These are phyloP conservation scores for Corythornis cristatus DNA, from an alignment of 2,113 vertebrate genomes.

Conservation along the genomic window DNA sequence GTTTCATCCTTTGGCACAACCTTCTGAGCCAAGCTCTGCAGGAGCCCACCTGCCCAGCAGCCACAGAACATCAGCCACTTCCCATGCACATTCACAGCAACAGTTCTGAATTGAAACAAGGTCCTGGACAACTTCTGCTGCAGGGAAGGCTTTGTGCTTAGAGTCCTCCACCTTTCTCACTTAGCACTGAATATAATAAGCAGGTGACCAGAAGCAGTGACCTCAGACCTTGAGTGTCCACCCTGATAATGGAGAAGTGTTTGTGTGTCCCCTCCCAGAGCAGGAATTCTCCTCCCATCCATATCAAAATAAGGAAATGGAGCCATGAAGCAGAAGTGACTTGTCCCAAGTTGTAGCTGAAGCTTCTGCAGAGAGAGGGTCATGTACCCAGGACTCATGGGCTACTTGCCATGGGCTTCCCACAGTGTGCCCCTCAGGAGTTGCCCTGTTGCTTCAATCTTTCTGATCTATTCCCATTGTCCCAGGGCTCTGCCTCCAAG, in stretches of 20 bases:
- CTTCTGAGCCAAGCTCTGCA: background rate
- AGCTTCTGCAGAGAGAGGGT: background rate
- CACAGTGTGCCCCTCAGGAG: background rate
- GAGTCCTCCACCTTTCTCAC: background rate
- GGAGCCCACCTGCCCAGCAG: background rate
- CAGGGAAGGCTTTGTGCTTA: background rate
- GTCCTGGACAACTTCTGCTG: background rate
- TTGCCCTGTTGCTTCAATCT: background rate
- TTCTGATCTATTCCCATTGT: rapidly evolving
- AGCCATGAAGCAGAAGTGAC: background rate
- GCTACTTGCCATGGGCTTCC: background rate
- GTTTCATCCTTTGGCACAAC: background rate
- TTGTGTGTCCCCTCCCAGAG: no score
- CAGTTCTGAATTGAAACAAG: background rate
- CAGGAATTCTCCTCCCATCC: background rate
- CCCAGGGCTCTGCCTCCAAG: background rate
- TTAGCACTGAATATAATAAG: background rate
- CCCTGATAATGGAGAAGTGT: background rate
- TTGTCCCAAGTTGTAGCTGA: background rate
- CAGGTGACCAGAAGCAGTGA: background rate
- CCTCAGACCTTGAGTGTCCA: background rate
- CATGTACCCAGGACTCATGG: background rate
- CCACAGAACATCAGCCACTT: background rate
- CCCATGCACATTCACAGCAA: background rate
- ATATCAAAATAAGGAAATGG: background rate